Base-by-base conservation (phyloP, 2,888 invertebrate species). In the Drosophila kanekoi region DNA sequence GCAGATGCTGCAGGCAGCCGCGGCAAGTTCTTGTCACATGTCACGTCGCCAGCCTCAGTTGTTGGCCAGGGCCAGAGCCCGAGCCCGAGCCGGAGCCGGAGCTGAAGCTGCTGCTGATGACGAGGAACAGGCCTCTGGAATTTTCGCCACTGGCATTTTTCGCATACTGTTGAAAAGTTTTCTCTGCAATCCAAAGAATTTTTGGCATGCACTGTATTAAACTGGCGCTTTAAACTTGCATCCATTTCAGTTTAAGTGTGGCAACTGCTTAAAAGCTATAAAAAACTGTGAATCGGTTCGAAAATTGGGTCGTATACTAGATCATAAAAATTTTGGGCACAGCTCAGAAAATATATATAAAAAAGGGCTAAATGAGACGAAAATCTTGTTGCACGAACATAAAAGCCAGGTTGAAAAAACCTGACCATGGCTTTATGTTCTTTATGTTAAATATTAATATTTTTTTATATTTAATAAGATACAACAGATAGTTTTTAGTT, bases 11-110 rank as follows among this genome's bases (percentile, higher is more conserved):
- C 87, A 82, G 60, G 62, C 79, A 66, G 70, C 65, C 86, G 82
- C 79, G 82, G 87, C 82, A 83, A 83, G 77, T 81, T 88, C 87
- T 88, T 88, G 83, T 88, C 84, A 85, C 81, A 83, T 88, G 84
- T 85, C 84, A 85, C 89, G 86, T 86, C 75, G 88, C 70, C 81
- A 56, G 74, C 69, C 56, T 54, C 74, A 43, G 53, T 41, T 54
- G 20, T 10, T 49, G 53, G 56, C 44, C 52, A 47, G 51, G 43
- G 41, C 44, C 52, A 47, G 51, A 40, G 41, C 37, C 20, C n/a
- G 41, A 62, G 8, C 18, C n/a, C 11, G 35, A 43, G 68, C 41
- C 48, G 33, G 10, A n/a, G 40, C 45, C 18, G 23, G 6, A 9
- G 35, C 44, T 5, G 20, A 33, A 28, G 13, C 40, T 20, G 38